Evolutionary conservation across 2,797 vertebrate genomes (phyloP).

Genomic region (Adelosebastes latens): DNA sequence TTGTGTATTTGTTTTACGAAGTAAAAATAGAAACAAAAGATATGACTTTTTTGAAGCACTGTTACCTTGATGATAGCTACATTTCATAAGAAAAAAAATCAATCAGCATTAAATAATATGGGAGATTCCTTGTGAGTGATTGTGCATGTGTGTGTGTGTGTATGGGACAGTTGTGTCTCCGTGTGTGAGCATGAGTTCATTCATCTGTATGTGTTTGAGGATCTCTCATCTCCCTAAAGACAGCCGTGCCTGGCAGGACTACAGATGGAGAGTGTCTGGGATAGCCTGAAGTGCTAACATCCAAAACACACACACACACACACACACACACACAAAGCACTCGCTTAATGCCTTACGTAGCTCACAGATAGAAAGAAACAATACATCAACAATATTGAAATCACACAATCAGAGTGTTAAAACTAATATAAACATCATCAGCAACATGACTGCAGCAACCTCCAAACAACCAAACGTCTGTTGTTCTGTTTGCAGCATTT

Average conservation of each 20-base stretch:
- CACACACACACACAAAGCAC: not conserved
- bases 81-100: not conserved
- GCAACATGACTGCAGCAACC: not conserved
- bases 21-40: not conserved
- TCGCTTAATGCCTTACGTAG: not conserved
- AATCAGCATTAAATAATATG: not conserved
- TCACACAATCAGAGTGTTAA: not conserved
- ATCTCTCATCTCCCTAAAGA: conserved; percentile 31
- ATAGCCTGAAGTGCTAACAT: conserved; percentile 24
- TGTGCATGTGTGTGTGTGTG: not conserved
- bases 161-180: not conserved
- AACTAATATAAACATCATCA: not conserved
- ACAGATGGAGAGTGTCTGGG: conserved; percentile 53
- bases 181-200: not conserved
- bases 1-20: too few relatives aligned
- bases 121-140: not conserved
- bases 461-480: not conserved
- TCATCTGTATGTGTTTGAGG: conserved; percentile 23
- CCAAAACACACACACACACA: not conserved
- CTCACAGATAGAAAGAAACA: not conserved
- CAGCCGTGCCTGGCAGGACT: conserved; percentile 27
- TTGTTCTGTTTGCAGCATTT: not conserved
- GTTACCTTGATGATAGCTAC: not conserved
- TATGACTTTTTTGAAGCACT: not conserved
- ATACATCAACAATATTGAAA: not conserved